Conservation (phyloP, 2,888 invertebrate genomes). For the Scaptomyza parva region DNA sequence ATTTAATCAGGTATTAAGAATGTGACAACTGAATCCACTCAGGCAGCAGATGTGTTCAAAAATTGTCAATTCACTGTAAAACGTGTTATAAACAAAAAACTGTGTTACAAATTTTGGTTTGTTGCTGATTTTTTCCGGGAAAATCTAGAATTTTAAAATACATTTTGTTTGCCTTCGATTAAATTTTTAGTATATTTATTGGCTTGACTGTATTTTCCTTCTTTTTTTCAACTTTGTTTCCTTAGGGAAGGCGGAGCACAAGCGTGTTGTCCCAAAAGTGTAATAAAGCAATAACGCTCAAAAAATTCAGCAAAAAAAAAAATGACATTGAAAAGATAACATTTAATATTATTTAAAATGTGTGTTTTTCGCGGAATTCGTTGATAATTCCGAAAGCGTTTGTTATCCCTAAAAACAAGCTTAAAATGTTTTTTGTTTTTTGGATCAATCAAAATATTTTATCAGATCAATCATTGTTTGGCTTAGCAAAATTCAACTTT, state of each 20-base stretch:
- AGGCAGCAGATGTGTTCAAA: background rate
- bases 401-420: background rate
- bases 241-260: background rate
- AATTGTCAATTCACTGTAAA: background rate
- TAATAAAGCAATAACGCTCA: background rate
- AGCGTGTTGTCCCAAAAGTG: background rate
- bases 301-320: background rate
- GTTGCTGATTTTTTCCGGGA: too few species aligned
- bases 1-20: background rate
- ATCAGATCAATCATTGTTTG: slow-evolving; percentile 21
- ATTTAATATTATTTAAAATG: background rate
- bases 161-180: background rate
- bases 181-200: background rate
- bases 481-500: background rate
- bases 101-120: background rate
- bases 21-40: background rate
- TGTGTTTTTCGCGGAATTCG: background rate
- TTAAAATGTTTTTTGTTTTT: background rate
- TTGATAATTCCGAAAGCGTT: background rate
- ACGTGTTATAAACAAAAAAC: background rate
- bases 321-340: too few species aligned
- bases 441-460: slow-evolving; percentile 21
- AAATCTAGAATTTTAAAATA: background rate
- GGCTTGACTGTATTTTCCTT: background rate
- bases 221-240: background rate